These are phyloP conservation scores for Chascanopsetta lugubris DNA, from an alignment of 2,113 vertebrate species.

Conservation along the genomic window DNA sequence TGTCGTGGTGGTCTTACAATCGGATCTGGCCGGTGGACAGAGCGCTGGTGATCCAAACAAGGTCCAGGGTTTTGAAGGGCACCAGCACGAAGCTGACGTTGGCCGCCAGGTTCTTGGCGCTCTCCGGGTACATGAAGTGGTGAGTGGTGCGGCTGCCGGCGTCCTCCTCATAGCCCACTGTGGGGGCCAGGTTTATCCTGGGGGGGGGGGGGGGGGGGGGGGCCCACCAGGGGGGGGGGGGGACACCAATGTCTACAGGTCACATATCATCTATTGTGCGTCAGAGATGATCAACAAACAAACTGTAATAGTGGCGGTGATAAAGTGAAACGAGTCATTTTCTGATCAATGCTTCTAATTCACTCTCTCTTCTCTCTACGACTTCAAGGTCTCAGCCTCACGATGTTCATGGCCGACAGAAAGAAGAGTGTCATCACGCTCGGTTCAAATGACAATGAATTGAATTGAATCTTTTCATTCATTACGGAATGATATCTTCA, in stretches of 20 bases:
- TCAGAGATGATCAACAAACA: too few relatives aligned
- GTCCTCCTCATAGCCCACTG: conserved; percentile 93
- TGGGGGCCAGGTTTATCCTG: conserved; percentile 98
- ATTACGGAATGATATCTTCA: too few relatives aligned
- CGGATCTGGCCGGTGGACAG: conserved; percentile 95
- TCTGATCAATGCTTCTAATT: too few relatives aligned
- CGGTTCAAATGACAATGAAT: too few relatives aligned
- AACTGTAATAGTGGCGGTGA: neutral
- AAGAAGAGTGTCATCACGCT: too few relatives aligned
- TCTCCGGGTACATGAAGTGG: conserved; percentile 99
- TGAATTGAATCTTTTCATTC: too few relatives aligned
- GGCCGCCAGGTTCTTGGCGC: conserved; percentile 95
- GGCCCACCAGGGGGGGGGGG: neutral
- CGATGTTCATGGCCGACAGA: too few relatives aligned
- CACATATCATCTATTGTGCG: neutral
- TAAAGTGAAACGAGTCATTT: neutral
- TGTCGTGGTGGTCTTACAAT: conserved; percentile 85
- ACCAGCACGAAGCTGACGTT: conserved; percentile 98
- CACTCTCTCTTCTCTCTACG: too few relatives aligned
- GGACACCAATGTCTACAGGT: neutral
- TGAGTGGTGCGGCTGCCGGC: conserved; percentile 93
- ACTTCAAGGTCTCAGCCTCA: too few relatives aligned
- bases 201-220: neutral
- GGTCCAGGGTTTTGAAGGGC: conserved; percentile 97
- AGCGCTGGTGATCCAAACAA: conserved; percentile 97